These are phyloP conservation scores for Rhadinocentrus ornatus DNA, from an alignment of 2,797 vertebrate genomes.

Conservation along the genomic window DNA sequence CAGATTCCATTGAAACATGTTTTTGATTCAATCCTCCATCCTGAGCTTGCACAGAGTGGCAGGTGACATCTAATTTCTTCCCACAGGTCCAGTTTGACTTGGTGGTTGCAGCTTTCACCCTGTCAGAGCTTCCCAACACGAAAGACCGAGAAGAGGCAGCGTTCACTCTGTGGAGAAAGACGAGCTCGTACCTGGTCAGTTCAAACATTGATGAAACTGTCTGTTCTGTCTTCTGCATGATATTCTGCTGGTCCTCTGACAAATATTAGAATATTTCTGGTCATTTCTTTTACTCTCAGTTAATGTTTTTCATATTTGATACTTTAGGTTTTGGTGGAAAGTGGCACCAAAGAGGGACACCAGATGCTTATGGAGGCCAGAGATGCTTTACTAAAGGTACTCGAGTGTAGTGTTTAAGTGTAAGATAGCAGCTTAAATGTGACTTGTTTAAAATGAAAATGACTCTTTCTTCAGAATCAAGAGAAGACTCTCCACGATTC, in stretches of 20 bases:
- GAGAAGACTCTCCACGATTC: slow-evolving; percentile 78
- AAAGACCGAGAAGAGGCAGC: slow-evolving; percentile 76
- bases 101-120: slow-evolving; percentile 85
- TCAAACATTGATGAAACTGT: neutral
- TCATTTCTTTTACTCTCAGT: neutral
- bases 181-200: slow-evolving; percentile 85
- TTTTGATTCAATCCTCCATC: neutral
- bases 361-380: slow-evolving; percentile 90
- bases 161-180: slow-evolving; percentile 90
- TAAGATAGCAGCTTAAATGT: neutral
- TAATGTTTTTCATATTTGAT: neutral
- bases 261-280: neutral
- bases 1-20: neutral
- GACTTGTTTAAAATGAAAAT: neutral
- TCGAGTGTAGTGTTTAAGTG: neutral
- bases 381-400: slow-evolving; percentile 82
- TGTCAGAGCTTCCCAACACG: slow-evolving; percentile 82
- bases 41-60: neutral
- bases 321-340: slow-evolving; percentile 87
- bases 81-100: slow-evolving; percentile 88
- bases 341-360: slow-evolving; percentile 90
- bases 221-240: neutral
- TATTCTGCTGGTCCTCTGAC: neutral
- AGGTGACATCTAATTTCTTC: neutral
- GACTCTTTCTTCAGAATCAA: slow-evolving; percentile 71